Evolutionary conservation across 2,797 vertebrate species (phyloP), one percentile per base, ranked within the genome.

Genomic region (Mus spretus): DNA sequence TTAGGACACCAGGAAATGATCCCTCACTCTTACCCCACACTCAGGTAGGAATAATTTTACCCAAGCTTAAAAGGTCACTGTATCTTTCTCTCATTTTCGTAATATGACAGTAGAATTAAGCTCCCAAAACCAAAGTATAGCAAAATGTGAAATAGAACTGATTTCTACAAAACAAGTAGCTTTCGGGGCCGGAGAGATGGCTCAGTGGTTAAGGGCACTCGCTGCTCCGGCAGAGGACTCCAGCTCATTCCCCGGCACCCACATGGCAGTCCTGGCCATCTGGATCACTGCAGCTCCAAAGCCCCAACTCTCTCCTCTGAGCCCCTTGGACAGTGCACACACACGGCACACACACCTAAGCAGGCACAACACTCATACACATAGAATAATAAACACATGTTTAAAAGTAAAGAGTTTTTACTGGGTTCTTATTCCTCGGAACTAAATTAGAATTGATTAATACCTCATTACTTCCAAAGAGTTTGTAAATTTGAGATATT

Each of bases 401-500:
- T 67, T 50, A 67, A 67, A 85, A 67, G 19, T 14, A 90, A 86
- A 13, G 26, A 47, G 28, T 89, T 95, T 95, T 84, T 83, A 91
- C 0, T 15, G 11, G 57, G 47, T 12, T 91, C 19, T 75, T 70
- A 86, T 67, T n/a, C 59, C 50, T 94, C 83, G 59, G 65, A 82
- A 72, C 34, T 44, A 78, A 70, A 28, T 57, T 47, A 44, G 55
- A 37, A n/a, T 37, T 9, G 19, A 6, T 3, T 22, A 77, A 17
- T 19, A 2, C 22, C 89, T 93, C 4, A 13, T 4, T 34, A 53
- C 89, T 93, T 93, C 83, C 55, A 75, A 80, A 78, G 44, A 34
- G 26, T n/a, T 89, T 92, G 92, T 44, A 61, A 6, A 6, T 65
- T 92, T 88, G 55, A 95, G 67, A 90, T 70, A 72, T 87, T 61